Evolutionary conservation across 2,888 invertebrate species (phyloP).

Genomic region (Hydropsyche betteni): DNA sequence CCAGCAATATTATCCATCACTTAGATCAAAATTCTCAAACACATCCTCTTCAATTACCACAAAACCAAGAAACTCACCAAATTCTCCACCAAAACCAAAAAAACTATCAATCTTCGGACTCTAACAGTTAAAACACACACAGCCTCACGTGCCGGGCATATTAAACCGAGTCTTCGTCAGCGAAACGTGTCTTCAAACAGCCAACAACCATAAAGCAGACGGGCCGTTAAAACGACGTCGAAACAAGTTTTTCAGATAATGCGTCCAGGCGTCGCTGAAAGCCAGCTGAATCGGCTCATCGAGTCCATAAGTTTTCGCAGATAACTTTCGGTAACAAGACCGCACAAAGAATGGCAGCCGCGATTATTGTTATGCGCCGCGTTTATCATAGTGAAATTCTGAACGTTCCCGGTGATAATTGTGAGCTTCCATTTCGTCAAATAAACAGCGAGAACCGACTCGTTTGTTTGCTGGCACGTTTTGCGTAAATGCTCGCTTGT

Average conservation of each 20-base stretch:
- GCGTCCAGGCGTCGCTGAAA: background rate
- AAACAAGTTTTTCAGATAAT: slow-evolving; percentile 11
- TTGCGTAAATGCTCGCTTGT: background rate
- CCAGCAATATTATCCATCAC: too few species aligned
- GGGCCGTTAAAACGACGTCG: background rate
- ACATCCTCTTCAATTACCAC: too few species aligned
- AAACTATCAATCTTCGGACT: too few species aligned
- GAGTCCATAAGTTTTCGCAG: background rate
- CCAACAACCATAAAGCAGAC: too few species aligned
- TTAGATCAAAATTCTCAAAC: too few species aligned
- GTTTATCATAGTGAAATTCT: background rate
- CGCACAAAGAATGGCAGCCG: slow-evolving; percentile 4
- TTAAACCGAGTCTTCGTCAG: too few species aligned
- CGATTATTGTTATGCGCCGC: background rate
- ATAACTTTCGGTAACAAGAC: background rate
- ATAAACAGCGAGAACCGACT: background rate
- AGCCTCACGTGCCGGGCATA: too few species aligned
- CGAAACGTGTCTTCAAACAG: too few species aligned
- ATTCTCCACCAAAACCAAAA: too few species aligned
- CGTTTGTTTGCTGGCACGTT: slow-evolving; percentile 19
- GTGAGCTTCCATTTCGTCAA: slow-evolving; percentile 19
- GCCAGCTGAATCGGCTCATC: background rate
- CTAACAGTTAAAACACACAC: too few species aligned
- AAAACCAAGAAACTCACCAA: too few species aligned
- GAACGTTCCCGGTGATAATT: background rate